Base-by-base conservation (phyloP, 2,113 vertebrate species). In the Pao palembangensis region DNA sequence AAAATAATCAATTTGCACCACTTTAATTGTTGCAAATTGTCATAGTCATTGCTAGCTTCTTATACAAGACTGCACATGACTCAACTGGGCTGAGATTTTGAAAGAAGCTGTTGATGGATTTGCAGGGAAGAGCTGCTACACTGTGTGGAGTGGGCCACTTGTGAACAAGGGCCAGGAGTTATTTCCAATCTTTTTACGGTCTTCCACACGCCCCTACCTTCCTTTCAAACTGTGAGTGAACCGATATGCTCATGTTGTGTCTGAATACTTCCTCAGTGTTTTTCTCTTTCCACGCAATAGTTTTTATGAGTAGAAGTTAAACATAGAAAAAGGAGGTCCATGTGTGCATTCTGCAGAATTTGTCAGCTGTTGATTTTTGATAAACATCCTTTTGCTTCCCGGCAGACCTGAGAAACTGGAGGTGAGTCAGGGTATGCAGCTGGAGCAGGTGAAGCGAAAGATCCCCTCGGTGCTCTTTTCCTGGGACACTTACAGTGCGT, bases 221-320 rank as follows among this genome's bases (percentile, higher is more conserved):
- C 96, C 96, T 43, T 92, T 94, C 82, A 96, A 93, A 83, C 90
- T 98, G 96, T 98, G 85, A 95, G 96, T 93, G 13, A 72, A 55
- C 15, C 8, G 6, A 12, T 38, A 11, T 1, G 8, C 34, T 38
- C 10, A 8, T 38, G 41, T 17, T 25, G 4, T 15, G 21, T 28
- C 17, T 14, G 0, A 19, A 18, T 14, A 21, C 10, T 4, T 16
- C 31, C 0, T 1, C 47, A 20, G 23, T n/a, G 31, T 23, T n/a
- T 19, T 17, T 19, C 21, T 54, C 43, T 44, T 8, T 31, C 25
- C 19, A 38, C 12, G 3, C 21, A 23, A 23, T 23, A 23, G 21
- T 15, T 25, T 53, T 63, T 17, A 51, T 34, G 17, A 21, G 46
- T 17, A 50, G 17, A 75, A 49, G 44, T 60, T 50, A 17, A 28